phyloP scores from a whole-genome alignment of 2,888 invertebrate species.

The Clivina fossor region DNA sequence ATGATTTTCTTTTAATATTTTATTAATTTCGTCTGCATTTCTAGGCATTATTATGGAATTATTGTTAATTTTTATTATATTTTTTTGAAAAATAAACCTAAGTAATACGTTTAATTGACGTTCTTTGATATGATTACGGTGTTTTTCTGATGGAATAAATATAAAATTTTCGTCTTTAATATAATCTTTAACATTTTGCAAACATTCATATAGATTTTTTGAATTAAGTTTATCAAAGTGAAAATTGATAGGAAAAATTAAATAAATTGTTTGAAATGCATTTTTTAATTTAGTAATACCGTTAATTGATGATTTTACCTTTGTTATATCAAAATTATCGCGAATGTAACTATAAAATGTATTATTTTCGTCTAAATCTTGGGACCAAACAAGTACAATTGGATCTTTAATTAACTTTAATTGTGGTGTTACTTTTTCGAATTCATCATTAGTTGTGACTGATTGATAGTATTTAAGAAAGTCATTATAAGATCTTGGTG shows the following conservation, averaged over 20 bases:
- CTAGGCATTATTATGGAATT: background rate
- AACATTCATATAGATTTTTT: constrained; percentile 32
- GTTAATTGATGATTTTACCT: constrained; percentile 25
- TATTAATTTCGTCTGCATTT: constrained; percentile 3
- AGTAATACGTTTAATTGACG: constrained; percentile 29
- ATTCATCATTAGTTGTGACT: constrained; percentile 13
- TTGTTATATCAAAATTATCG: constrained; percentile 24
- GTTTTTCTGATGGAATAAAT: constrained; percentile 26
- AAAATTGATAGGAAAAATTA: constrained; percentile 24
- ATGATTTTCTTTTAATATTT: constrained; percentile 14
- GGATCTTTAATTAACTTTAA: constrained; percentile 28
- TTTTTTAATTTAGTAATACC: constrained; percentile 28
- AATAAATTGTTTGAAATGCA: constrained; percentile 21
- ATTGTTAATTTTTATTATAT: constrained; percentile 28
- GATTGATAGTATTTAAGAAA: constrained; percentile 28
- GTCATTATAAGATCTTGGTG: constrained; percentile 20
- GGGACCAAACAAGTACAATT: constrained; percentile 34
- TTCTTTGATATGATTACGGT: constrained; percentile 20
- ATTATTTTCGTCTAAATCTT: constrained; percentile 35
- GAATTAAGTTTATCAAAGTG: constrained; percentile 34
- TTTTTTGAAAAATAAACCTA: constrained; percentile 33
- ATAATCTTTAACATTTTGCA: constrained; percentile 18
- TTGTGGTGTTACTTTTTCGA: constrained; percentile 19
- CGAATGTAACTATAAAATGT: constrained; percentile 18
- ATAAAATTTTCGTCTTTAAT: constrained; percentile 24